Conservation (phyloP, 1,140 invertebrate species). For the Drosophila grimshawi region DNA sequence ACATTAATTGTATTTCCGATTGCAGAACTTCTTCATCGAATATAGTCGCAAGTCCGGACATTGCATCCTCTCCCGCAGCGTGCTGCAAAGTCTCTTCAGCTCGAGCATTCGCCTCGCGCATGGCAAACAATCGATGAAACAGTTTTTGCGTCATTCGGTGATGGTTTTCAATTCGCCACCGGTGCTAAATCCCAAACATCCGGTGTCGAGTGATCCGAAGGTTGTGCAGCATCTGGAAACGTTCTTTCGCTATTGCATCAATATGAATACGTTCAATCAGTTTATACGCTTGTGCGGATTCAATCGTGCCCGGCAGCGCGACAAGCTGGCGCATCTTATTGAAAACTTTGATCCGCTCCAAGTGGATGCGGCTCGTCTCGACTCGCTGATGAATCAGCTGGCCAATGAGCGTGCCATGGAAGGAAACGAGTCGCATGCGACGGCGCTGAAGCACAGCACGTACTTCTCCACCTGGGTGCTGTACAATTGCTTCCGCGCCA, state of each 20-base stretch:
- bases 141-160: slow-evolving; percentile 94
- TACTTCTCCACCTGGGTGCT: slow-evolving; percentile 98
- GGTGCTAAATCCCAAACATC: slow-evolving; percentile 89
- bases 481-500: slow-evolving; percentile 97
- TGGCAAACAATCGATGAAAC: slow-evolving; percentile 88
- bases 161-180: slow-evolving; percentile 95
- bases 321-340: slow-evolving; percentile 95
- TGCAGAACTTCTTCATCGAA: slow-evolving; percentile 96
- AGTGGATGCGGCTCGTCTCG: slow-evolving; percentile 97
- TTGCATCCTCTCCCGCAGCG: slow-evolving; percentile 96
- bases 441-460: slow-evolving; percentile 88
- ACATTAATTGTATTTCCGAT: slow-evolving; percentile 25
- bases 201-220: slow-evolving; percentile 87
- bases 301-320: slow-evolving; percentile 96
- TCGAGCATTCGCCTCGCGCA: slow-evolving; percentile 85
- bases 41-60: slow-evolving; percentile 94
- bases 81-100: slow-evolving; percentile 93
- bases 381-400: slow-evolving; percentile 91
- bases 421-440: slow-evolving; percentile 73
- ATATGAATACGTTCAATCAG: slow-evolving; percentile 92
- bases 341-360: slow-evolving; percentile 95
- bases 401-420: slow-evolving; percentile 75
- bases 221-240: slow-evolving; percentile 90
- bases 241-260: slow-evolving; percentile 92
- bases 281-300: slow-evolving; percentile 97